Evolutionary conservation across 2,113 vertebrate genomes (phyloP).

Genomic region (Cyanoderma ruficeps): DNA sequence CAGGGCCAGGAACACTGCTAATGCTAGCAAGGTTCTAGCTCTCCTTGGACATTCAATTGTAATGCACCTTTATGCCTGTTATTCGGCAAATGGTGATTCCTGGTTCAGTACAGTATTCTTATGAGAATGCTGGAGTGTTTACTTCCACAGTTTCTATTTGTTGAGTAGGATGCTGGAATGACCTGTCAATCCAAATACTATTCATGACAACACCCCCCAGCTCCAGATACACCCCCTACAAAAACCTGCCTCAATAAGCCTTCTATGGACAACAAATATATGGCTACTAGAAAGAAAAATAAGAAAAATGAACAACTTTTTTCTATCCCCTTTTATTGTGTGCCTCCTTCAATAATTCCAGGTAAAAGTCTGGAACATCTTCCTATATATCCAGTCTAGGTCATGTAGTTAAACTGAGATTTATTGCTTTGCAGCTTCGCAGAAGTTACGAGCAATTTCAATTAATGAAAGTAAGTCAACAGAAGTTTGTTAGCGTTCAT

Average conservation of each 20-base stretch:
- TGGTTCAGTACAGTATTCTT: not conserved
- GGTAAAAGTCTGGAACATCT: not conserved
- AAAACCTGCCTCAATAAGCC: not conserved
- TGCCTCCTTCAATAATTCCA: not conserved
- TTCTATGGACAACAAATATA: not conserved
- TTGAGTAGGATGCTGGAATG: not conserved
- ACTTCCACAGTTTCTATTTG: not conserved
- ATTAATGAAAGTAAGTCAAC: not conserved
- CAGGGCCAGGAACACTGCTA: not conserved
- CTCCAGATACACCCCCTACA: not conserved
- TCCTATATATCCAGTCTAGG: not conserved
- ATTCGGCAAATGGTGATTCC: not conserved
- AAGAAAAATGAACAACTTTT: not conserved
- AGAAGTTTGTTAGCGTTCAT: not conserved
- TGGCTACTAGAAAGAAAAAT: not conserved
- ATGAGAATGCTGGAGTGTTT: not conserved
- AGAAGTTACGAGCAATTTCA: not conserved
- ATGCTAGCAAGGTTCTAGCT: not conserved
- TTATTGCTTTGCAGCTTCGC: not conserved
- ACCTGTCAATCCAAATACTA: not conserved
- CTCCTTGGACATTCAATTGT: rapidly evolving
- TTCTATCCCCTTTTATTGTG: not conserved
- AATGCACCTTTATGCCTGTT: not conserved
- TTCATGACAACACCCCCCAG: not conserved
- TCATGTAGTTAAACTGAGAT: not conserved